Base-by-base conservation (phyloP, 2,113 vertebrate genomes). In the Pelmatolapia mariae region DNA sequence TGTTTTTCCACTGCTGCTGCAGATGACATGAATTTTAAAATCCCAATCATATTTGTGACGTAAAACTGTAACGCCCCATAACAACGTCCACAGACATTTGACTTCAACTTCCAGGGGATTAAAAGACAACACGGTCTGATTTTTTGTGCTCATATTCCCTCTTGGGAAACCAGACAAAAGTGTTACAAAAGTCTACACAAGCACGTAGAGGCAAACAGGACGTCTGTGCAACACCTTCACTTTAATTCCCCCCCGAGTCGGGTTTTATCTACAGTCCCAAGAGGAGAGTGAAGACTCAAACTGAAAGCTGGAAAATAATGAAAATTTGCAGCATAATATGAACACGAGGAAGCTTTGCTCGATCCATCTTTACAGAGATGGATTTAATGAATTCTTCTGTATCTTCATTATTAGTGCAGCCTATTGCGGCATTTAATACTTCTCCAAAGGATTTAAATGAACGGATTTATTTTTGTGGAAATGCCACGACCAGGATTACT, bases 371-470 rank as follows among this genome's bases (percentile, higher is more conserved):
- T 26, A 38, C 3, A 78, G 7, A 63, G 10, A 61, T 15, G 4
- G 53, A 73, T 86, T 80, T 47, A 71, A 38, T 59, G 47, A 76
- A 66, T 19, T 33, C 13, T 50, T 66, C 10, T 80, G 50, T 38
- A 53, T 86, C 84, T 22, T 38, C 45, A 52, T 78, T 78, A 80
- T 50, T 8, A 33, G 18, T 31, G 85, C 36, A 66, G n/a, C 76
- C 38, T 68, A 52, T 81, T 86, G 10, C 36, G 13, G 5, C 45
- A n/a, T 66, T 92, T 73, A 68, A 86, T 68, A 82, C 63, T 57
- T 89, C 73, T 87, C 73, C 79, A 53, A 63, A 40, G 52, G 45
- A 86, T 87, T 85, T 84, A 79, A 59, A 83, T 83, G 33, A 86
- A 87, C 83, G 5, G 22, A 61, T 56, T 78, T 45, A 40, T 79